A percentile compares a stretch with the other conserved stretches of the same genome.
phyloP scores from a whole-genome alignment of 1,140 invertebrate genomes.

The Choristoneura fumiferana region DNA sequence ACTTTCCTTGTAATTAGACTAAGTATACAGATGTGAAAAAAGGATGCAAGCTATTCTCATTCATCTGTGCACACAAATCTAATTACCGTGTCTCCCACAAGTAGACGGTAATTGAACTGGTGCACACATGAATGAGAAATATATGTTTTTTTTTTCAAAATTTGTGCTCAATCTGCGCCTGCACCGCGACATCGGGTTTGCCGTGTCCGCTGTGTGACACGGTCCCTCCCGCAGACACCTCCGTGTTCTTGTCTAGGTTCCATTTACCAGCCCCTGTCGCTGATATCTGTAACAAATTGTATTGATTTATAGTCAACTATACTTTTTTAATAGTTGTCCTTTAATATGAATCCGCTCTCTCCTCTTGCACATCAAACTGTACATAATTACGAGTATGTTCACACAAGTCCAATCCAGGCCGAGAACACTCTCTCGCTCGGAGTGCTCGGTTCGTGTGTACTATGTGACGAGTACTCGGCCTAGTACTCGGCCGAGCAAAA shows the following conservation, averaged over 20 bases:
- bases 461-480: too few species aligned
- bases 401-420: background rate
- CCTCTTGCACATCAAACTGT: background rate
- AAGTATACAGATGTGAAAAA: too few species aligned
- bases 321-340: background rate
- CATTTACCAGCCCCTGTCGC: constrained; percentile 36
- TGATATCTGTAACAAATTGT: constrained; percentile 32
- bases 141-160: too few species aligned
- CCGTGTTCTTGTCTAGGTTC: constrained; percentile 45
- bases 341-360: background rate
- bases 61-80: too few species aligned
- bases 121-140: too few species aligned
- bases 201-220: constrained; percentile 29
- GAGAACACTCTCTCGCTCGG: background rate
- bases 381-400: background rate
- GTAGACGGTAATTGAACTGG: too few species aligned
- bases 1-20: too few species aligned
- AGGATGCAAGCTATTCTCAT: too few species aligned
- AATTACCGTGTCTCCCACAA: too few species aligned
- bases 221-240: constrained; percentile 34
- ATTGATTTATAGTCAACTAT: too few species aligned
- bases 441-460: too few species aligned
- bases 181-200: constrained; percentile 33
- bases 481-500: too few species aligned
- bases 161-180: constrained; percentile 19